Base-by-base conservation (phyloP, 2,797 vertebrate genomes). In the Capromys pilorides region DNA sequence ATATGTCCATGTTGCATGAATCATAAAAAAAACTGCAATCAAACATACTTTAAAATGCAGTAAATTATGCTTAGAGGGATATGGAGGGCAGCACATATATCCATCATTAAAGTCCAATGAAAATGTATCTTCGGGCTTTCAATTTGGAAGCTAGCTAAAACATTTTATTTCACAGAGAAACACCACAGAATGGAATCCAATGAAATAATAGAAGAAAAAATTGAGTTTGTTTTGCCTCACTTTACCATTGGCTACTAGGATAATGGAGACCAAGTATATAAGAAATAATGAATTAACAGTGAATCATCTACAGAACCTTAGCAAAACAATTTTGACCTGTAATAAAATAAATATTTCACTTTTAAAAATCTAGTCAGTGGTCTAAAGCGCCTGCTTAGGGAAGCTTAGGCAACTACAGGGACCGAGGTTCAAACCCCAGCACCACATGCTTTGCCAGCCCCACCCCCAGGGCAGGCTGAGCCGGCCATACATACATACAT, bases 121-220 rank as follows among this genome's bases (percentile, higher is more conserved):
- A 82, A 90, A 54, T 57, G 4, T 41, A 71, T 14, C 79, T 61
- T 7, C 5, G 9, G 2, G 26, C 33, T 80, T 62, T 51, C 6
- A 28, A 22, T 85, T 85, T 73, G n/a, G 71, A 94, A 91, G n/a
- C 22, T 80, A 62, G 36, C 28, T 81, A 51, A 51, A 94, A 73
- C 6, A 33, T 73, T 80, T 39, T 71, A 26, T 75, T 66, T 71
- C 22, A 59, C 28, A 33, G 59, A 45, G 36, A 86, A 77, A 49
- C 4, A 87, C 13, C 45, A 33, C 5, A 67, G 33, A 87, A 91
- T 77, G 16, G 66, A 33, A 59, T 12, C 41, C 9, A 31, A 0
- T 9, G 10, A 80, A 71, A 71, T 45, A 24, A 86, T 12, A 33
- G 57, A 21, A 64, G 19, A 61, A 59, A 12, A 31, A 64, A 54